Evolutionary conservation across 2,113 vertebrate species (phyloP).

Genomic region (Phyllostomus discolor): DNA sequence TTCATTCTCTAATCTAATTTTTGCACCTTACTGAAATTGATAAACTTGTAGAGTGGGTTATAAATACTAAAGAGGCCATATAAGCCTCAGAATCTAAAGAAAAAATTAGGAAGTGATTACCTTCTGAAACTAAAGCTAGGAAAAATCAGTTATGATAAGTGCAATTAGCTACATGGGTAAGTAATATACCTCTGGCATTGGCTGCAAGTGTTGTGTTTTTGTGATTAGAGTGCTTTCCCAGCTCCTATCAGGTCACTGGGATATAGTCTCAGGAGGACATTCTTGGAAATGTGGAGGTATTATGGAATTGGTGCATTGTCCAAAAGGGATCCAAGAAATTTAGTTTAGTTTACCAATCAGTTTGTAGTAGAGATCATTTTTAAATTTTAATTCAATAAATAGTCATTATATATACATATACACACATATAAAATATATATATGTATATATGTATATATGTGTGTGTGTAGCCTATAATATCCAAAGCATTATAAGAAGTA

Average conservation of each 20-base stretch:
- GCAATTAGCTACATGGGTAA: neutral
- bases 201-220: neutral
- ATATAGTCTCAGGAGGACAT: neutral
- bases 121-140: neutral
- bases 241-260: neutral
- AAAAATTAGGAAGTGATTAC: conserved; percentile 6
- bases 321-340: neutral
- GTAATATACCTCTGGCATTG: neutral
- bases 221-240: neutral
- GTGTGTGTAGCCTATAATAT: neutral
- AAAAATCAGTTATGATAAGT: neutral
- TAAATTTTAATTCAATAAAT: neutral
- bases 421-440: too few relatives aligned
- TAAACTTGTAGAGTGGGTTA: neutral
- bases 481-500: neutral
- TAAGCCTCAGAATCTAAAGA: neutral
- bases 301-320: neutral
- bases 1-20: neutral
- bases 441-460: too few relatives aligned
- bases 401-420: neutral
- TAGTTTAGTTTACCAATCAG: neutral
- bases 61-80: neutral
- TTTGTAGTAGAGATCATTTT: conserved; percentile 5
- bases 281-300: neutral
- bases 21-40: neutral